These are phyloP conservation scores for Sturmia bella DNA, from an alignment of 2,888 invertebrate species.

Conservation along the genomic window DNA sequence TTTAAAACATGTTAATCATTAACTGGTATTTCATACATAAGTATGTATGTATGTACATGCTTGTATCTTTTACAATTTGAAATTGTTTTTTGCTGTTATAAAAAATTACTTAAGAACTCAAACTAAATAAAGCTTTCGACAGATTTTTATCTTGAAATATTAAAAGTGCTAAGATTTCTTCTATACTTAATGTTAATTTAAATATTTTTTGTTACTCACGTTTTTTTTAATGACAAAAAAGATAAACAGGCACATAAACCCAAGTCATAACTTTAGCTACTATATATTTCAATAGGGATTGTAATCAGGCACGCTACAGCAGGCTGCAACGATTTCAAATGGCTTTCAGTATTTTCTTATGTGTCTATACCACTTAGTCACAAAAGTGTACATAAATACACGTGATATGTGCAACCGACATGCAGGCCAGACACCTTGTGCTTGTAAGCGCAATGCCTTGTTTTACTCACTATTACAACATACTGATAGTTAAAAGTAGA, in stretches of 20 bases:
- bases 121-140: conserved; percentile 16
- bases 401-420: too few relatives aligned
- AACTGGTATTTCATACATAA: too few relatives aligned
- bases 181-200: conserved; percentile 39
- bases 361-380: too few relatives aligned
- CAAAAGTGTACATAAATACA: too few relatives aligned
- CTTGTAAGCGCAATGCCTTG: too few relatives aligned
- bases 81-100: neutral
- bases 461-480: too few relatives aligned
- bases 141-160: conserved; percentile 21
- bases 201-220: conserved; percentile 33
- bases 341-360: neutral
- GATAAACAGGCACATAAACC: conserved; percentile 27
- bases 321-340: neutral
- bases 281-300: neutral
- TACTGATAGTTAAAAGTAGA: too few relatives aligned
- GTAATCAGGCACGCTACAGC: conserved; percentile 5
- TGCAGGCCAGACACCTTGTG: too few relatives aligned
- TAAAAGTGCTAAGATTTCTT: conserved; percentile 7
- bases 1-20: too few relatives aligned
- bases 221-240: conserved; percentile 13
- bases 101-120: neutral
- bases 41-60: neutral
- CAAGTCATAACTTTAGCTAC: conserved; percentile 18
- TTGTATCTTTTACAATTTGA: neutral